Base-by-base conservation (phyloP, 2,888 invertebrate species). In the Napeogenes sylphis region DNA sequence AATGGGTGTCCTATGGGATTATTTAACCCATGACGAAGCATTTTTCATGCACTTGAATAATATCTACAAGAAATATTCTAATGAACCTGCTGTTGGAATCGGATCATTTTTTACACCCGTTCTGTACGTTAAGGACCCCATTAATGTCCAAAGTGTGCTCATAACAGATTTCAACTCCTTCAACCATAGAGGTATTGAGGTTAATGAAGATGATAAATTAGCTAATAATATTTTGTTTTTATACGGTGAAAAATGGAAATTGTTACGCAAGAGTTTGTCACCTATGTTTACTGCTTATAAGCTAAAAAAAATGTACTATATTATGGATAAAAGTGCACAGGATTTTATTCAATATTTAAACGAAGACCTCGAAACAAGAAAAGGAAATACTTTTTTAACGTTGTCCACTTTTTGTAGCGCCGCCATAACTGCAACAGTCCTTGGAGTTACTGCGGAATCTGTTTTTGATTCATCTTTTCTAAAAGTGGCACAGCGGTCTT, bases 51-150 rank as follows among this genome's bases (percentile, higher is more conserved):
- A 78, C n/a, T 67, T 81, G 0, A 55, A 64, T 45, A 77, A 79
- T 2, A 64, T 85, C 4, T 85, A 85, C 61, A 74, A 78, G 21
- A 64, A 73, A 21, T 21, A 21, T 21, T 75, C 75, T 0, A 63
- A 78, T 3, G 83, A 75, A 32, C 80, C 83, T 2, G 83, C 77
- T 0, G 73, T 84, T 0, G 85, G 77, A 0, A 35, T 83, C 0
- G 84, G 82, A 0, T 57, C 69, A 0, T 47, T 73, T 4, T 14
- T 71, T 0, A 69, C 65, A 4, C 77, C 77, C 4, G 58, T 67
- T 0, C 21, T 79, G 2, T 71, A 72, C 21, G 68, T 78, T 2
- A 70, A 47, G 56, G 75, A 79, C 63, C 70, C 69, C 4, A 63
- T 56, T 0, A 78, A 79, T 62, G 64, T 79, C 1, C 74, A 77